A percentile compares a stretch with the other conserved stretches of the same genome.
phyloP scores from a whole-genome alignment of 2,888 invertebrate species.

The Pristionchus japonicus region DNA sequence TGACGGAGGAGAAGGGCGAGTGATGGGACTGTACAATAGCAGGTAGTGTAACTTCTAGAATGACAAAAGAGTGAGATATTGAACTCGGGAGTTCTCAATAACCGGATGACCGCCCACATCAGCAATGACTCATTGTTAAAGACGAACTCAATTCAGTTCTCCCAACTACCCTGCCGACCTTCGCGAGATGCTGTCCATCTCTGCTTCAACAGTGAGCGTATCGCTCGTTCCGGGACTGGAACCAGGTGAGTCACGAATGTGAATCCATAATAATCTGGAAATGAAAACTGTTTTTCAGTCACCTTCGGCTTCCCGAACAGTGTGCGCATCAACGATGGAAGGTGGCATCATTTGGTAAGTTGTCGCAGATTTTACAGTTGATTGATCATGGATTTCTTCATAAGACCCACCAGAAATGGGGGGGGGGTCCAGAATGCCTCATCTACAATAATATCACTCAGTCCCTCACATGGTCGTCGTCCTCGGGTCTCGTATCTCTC shows the following conservation, averaged over 20 bases:
- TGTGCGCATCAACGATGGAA: conserved; percentile 87
- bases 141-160: conserved; percentile 79
- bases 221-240: conserved; percentile 82
- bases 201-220: conserved; percentile 92
- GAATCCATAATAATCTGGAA: background rate
- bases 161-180: conserved; percentile 82
- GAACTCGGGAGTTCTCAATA: background rate
- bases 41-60: background rate
- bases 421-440: too few species aligned
- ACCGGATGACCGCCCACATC: too few species aligned
- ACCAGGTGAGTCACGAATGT: background rate
- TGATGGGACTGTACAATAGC: conserved; percentile 84
- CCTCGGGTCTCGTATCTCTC: conserved; percentile 87
- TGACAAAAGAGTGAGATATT: background rate
- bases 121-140: too few species aligned
- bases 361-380: too few species aligned
- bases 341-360: conserved; percentile 84
- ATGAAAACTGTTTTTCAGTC: conserved; percentile 34
- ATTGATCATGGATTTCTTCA: background rate
- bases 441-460: conserved; percentile 77
- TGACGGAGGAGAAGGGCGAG: conserved; percentile 84
- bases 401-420: too few species aligned
- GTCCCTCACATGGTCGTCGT: conserved; percentile 93
- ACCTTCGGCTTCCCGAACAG: conserved; percentile 63
- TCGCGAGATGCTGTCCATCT: conserved; percentile 89